phyloP scores from a whole-genome alignment of 1,140 invertebrate genomes.

The Drosophila fuyamai region DNA sequence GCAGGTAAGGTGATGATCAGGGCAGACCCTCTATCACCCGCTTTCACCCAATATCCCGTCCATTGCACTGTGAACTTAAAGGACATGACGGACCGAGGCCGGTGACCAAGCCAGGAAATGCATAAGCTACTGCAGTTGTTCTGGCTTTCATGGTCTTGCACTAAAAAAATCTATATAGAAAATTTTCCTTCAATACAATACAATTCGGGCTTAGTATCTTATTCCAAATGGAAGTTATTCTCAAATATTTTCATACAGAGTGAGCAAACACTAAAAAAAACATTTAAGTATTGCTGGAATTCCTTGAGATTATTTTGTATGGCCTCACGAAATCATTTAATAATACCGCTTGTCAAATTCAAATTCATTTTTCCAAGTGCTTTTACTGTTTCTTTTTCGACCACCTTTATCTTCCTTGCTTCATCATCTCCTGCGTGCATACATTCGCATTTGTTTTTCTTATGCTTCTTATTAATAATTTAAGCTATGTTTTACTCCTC shows the following conservation, averaged over 20 bases:
- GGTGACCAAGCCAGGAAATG: constrained; percentile 20
- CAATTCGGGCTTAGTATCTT: too few relatives aligned
- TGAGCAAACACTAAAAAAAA: too few relatives aligned
- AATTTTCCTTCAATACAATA: too few relatives aligned
- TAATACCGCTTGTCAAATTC: not conserved
- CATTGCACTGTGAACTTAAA: constrained; percentile 36
- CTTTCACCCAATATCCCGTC: constrained; percentile 29
- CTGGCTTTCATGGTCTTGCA: not conserved
- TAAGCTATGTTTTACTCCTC: constrained; percentile 72
- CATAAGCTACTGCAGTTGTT: constrained; percentile 3
- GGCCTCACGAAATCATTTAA: not conserved
- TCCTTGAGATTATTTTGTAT: not conserved
- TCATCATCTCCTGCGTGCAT: constrained; percentile 26
- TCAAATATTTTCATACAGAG: too few relatives aligned
- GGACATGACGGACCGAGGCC: constrained; percentile 12
- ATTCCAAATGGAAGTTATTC: too few relatives aligned
- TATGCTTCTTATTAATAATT: constrained; percentile 81
- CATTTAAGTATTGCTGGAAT: too few relatives aligned
- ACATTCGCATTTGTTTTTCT: constrained; percentile 78
- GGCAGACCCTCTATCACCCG: constrained; percentile 9
- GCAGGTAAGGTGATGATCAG: constrained; percentile 36
- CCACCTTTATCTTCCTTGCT: constrained; percentile 51
- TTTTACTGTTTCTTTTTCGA: constrained; percentile 19
- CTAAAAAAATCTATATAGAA: not conserved
- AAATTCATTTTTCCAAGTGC: constrained; percentile 3